phyloP scores from a whole-genome alignment of 2,113 vertebrate species.

The Cavia aperea region DNA sequence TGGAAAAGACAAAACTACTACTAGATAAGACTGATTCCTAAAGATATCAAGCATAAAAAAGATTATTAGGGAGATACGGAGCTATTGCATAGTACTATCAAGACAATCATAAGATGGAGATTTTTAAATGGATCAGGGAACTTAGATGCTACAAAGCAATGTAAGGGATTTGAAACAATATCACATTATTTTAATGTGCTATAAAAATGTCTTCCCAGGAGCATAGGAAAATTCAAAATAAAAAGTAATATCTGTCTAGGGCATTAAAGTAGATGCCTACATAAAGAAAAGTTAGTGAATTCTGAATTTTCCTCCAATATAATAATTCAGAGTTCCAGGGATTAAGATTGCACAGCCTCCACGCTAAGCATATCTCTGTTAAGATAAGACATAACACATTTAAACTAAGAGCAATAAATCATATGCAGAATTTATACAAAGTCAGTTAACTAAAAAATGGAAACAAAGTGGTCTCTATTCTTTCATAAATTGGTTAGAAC shows the following conservation, averaged over 20 bases:
- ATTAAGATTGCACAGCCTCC: conserved; percentile 29
- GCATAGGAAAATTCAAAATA: not conserved
- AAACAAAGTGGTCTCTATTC: conserved; percentile 17
- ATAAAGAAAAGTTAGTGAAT: conserved; percentile 29
- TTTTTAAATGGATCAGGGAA: conserved; percentile 21
- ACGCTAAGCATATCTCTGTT: conserved; percentile 31
- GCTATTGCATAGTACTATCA: not conserved
- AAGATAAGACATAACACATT: conserved; percentile 33
- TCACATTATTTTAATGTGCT: conserved; percentile 22
- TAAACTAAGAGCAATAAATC: conserved; percentile 47
- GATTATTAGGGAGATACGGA: not conserved
- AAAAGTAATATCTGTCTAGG: not conserved
- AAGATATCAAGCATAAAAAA: not conserved
- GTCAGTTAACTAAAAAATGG: conserved; percentile 31
- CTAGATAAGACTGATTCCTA: not conserved
- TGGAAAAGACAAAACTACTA: not conserved
- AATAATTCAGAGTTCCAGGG: conserved; percentile 22
- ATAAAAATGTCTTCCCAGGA: conserved; percentile 27
- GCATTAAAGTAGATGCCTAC: conserved; percentile 26
- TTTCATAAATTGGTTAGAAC: conserved; percentile 38
- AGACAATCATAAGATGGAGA: not conserved
- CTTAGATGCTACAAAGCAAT: not conserved
- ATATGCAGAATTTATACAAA: conserved; percentile 37
- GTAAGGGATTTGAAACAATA: conserved; percentile 19
- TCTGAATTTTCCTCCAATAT: not conserved